Conservation (phyloP, 2,888 invertebrate species). For the Himalopsyche kuldschensis region DNA sequence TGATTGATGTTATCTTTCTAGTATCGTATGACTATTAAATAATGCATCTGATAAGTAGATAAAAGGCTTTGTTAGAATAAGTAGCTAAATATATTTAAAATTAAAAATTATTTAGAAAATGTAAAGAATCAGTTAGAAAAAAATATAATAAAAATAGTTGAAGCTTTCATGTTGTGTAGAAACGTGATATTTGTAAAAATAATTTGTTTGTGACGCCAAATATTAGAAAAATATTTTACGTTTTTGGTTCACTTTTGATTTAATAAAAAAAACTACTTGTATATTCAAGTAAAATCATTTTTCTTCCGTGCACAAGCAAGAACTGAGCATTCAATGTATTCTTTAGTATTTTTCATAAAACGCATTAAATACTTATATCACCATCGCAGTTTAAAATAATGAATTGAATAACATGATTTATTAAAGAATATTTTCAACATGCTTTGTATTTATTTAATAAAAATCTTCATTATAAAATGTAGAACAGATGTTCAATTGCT, state of each 20-base stretch:
- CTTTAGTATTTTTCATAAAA: too few relatives aligned
- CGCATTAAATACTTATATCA: too few relatives aligned
- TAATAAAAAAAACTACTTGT: background rate
- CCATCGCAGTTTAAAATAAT: too few relatives aligned
- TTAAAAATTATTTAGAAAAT: constrained; percentile 16
- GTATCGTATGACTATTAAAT: background rate
- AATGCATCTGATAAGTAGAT: background rate
- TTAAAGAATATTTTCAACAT: too few relatives aligned
- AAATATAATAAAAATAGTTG: constrained; percentile 2
- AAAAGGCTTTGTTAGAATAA: constrained; percentile 27
- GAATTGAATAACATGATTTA: too few relatives aligned
- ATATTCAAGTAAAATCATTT: background rate
- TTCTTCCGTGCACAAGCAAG: background rate
- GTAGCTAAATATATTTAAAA: constrained; percentile 28
- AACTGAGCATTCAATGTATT: background rate
- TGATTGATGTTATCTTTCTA: constrained; percentile 1
- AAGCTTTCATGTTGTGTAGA: constrained; percentile 36
- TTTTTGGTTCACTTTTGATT: background rate
- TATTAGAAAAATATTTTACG: background rate
- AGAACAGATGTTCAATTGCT: too few relatives aligned
- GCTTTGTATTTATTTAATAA: too few relatives aligned
- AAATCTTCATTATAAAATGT: too few relatives aligned
- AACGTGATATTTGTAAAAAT: constrained; percentile 26
- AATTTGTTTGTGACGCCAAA: background rate
- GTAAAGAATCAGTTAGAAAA: constrained; percentile 19